Evolutionary conservation across 2,113 vertebrate genomes (phyloP), one percentile per base, ranked within the genome.

Genomic region (Emydura subglobosa): DNA sequence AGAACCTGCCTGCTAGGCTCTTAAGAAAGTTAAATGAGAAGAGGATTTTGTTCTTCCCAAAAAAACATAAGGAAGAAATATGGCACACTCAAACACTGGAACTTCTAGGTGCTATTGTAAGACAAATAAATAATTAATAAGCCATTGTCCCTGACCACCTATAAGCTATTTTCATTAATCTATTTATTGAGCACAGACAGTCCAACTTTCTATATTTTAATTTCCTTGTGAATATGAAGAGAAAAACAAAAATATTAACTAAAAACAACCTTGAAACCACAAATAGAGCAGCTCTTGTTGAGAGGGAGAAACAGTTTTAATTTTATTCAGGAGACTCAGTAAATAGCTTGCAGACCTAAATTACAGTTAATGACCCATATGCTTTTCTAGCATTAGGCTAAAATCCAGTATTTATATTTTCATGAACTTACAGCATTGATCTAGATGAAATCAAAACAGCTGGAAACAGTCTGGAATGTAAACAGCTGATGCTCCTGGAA

Each of bases 361-460:
- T 95, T 94, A 55, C 83, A 91, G 78, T 88, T 96, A 97, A 96
- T 96, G 95, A 94, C 85, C 93, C 90, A 72, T 87, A 76, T 72
- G 59, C 53, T 93, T 95, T 88, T 74, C 89, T 47, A 85, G 16
- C 76, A 90, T 3, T 86, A 91, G 76, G 85, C 53, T 83, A 87
- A 94, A 93, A 85, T 93, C 92, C 91, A 92, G 19, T 95, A 86
- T 95, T 96, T 94, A 57, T 92, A 92, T 91, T 93, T 96, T 95
- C 93, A 79, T 1, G 9, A 92, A 74, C 24, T 61, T 83, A 92
- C 9, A 19, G 0, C 95, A 94, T 91, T 83, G 83, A 83, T 93
- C 49, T 76, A 86, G 42, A 31, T 42, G 78, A 86, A 97, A 91
- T 83, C 13, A 22, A 86, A 86, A 34, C 74, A 88, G n/a, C 57